These are phyloP conservation scores for Serranus cabrilla DNA, from an alignment of 2,797 vertebrate genomes.

Conservation along the genomic window DNA sequence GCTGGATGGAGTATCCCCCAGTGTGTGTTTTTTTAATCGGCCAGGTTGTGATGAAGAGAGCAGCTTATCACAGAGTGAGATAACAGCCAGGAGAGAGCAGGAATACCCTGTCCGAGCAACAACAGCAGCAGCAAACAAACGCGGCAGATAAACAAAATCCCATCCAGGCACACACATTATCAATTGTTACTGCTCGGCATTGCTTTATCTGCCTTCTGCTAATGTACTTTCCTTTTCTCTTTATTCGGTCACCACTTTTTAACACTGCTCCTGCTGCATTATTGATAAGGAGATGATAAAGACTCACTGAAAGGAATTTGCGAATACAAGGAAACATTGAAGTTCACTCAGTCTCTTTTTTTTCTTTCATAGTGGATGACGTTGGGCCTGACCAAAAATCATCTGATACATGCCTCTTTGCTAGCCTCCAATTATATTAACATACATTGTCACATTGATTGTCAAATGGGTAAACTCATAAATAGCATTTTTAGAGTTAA, in stretches of 20 bases:
- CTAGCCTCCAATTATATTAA: not conserved
- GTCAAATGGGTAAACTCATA: not conserved
- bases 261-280: conserved; percentile 10
- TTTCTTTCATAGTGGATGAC: not conserved
- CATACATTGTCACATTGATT: not conserved
- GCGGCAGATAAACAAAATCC: conserved; percentile 36
- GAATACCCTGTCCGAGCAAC: conserved; percentile 22
- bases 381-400: not conserved
- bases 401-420: not conserved
- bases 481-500: not conserved
- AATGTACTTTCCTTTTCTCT: conserved; percentile 4
- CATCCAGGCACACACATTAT: conserved; percentile 21
- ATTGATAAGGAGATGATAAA: conserved; percentile 9
- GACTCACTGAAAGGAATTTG: conserved; percentile 5
- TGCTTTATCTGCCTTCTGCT: conserved; percentile 18
- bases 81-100: conserved; percentile 23
- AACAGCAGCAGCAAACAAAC: conserved; percentile 18
- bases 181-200: conserved; percentile 5
- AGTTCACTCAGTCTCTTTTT: not conserved
- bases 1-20: conserved; percentile 2
- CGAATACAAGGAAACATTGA: not conserved
- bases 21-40: not conserved
- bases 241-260: conserved; percentile 20
- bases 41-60: conserved; percentile 11
- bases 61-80: conserved; percentile 42